These are phyloP conservation scores for Sorex maritimensis DNA, from an alignment of 2,797 vertebrate genomes.

Conservation along the genomic window DNA sequence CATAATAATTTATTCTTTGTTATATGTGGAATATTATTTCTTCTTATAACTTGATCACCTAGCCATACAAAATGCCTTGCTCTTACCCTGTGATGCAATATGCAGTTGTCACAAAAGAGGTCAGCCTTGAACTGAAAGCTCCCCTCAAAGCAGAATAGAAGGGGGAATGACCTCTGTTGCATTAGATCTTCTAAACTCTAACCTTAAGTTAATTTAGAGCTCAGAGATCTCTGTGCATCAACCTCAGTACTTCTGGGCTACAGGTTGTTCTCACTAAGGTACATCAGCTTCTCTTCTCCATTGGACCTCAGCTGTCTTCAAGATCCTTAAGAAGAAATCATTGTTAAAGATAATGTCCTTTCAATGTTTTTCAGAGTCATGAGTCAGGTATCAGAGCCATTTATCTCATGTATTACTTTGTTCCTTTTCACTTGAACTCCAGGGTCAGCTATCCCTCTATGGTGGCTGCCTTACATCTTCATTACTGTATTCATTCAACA, in stretches of 20 bases:
- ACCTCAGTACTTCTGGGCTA: background rate
- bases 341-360: background rate
- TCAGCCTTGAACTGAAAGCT: constrained; percentile 1
- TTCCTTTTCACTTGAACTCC: constrained; percentile 12
- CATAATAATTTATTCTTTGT: too few species aligned
- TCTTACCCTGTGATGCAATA: background rate
- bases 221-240: constrained; percentile 4
- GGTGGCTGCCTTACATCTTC: background rate
- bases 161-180: background rate
- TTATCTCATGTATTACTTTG: background rate
- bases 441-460: background rate
- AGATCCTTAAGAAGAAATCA: constrained; percentile 33
- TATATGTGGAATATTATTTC: background rate
- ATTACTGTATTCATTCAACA: background rate
- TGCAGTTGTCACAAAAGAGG: background rate
- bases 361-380: constrained; percentile 11
- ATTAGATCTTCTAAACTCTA: background rate
- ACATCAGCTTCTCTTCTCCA: constrained; percentile 6
- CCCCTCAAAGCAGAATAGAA: background rate
- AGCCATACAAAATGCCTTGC: background rate
- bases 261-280: background rate
- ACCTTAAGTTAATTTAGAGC: background rate
- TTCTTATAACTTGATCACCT: background rate
- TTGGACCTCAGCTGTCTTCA: constrained; percentile 48
- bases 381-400: too few species aligned